Percentiles rank a stretch among this genome's conserved stretches.
Conservation (phyloP, 2,888 invertebrate genomes). For the Cephus nigrinus region DNA sequence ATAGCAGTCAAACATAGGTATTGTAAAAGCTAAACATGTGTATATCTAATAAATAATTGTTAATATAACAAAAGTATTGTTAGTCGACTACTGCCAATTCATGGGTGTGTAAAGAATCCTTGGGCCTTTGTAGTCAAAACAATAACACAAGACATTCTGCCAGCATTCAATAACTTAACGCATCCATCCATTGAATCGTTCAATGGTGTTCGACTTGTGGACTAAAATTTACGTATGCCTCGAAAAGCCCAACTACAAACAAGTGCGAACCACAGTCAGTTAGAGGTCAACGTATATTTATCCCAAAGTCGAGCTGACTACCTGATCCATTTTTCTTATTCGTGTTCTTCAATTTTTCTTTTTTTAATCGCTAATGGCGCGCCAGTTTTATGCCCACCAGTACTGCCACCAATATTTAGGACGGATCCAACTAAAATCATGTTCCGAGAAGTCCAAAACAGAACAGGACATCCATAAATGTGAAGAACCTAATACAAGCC, state of each 20-base stretch:
- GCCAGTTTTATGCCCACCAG: neutral
- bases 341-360: neutral
- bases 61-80: constrained; percentile 1
- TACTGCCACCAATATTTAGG: neutral
- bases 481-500: neutral
- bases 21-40: neutral
- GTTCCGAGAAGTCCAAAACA: neutral
- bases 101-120: neutral
- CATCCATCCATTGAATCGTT: neutral
- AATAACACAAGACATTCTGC: neutral
- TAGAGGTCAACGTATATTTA: neutral
- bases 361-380: neutral
- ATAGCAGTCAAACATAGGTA: neutral
- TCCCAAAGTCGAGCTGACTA: neutral
- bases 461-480: neutral
- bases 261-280: neutral
- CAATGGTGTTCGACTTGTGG: neutral
- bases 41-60: neutral
- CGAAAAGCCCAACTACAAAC: neutral
- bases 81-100: neutral
- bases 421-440: too few species aligned
- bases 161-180: neutral
- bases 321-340: neutral
- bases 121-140: neutral
- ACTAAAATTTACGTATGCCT: neutral